Evolutionary conservation across 2,888 invertebrate species (phyloP).

Genomic region (Diplolepis rosae): DNA sequence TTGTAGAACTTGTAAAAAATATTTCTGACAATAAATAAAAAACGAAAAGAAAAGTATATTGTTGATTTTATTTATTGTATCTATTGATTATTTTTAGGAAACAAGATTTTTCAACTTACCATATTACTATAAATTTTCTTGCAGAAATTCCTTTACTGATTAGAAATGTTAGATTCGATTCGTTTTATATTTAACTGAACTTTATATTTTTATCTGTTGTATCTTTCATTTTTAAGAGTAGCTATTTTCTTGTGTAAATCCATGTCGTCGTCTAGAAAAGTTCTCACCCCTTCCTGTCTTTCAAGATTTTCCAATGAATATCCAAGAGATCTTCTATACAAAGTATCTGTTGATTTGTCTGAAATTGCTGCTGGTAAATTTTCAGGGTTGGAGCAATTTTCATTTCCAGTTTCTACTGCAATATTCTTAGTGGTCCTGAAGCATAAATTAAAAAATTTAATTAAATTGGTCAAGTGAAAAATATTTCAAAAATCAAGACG

Average conservation of each 20-base stretch:
- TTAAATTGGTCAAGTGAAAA: not conserved
- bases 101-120: not conserved
- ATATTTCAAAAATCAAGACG: not conserved
- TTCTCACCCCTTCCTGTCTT: slow-evolving; percentile 49
- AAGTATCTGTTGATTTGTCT: slow-evolving; percentile 52
- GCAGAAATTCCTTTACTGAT: not conserved
- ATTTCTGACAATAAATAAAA: slow-evolving; percentile 16
- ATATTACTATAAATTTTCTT: not conserved
- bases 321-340: slow-evolving; percentile 59
- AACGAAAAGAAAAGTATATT: not conserved
- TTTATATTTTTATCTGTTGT: not conserved
- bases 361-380: slow-evolving; percentile 37
- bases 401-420: slow-evolving; percentile 50
- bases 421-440: slow-evolving; percentile 54
- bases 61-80: not conserved
- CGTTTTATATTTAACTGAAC: not conserved
- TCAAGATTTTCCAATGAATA: slow-evolving; percentile 51
- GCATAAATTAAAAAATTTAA: not conserved
- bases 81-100: no score
- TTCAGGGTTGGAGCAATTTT: slow-evolving; percentile 43
- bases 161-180: not conserved
- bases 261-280: slow-evolving; percentile 60
- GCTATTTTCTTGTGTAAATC: slow-evolving; percentile 53
- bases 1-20: not conserved
- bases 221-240: slow-evolving; percentile 48